phyloP scores from a whole-genome alignment of 2,113 vertebrate genomes.

The Alethe diademata region DNA sequence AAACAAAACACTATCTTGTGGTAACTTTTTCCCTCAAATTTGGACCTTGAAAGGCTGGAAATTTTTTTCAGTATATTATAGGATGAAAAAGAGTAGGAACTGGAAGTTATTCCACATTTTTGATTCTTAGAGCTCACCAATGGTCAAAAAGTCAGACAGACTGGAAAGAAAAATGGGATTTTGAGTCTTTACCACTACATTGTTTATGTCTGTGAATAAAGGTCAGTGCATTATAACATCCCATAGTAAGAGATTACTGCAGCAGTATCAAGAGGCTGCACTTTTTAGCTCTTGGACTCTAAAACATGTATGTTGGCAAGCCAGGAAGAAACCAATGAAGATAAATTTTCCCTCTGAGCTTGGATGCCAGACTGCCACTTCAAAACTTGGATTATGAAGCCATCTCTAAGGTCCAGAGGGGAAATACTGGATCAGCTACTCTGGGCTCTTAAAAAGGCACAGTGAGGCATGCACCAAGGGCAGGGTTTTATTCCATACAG shows the following conservation, averaged over 20 bases:
- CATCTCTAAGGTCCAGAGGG: not conserved
- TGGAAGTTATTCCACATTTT: not conserved
- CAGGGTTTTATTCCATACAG: not conserved
- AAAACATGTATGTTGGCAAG: fast-evolving
- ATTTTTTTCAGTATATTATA: not conserved
- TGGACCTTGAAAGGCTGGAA: not conserved
- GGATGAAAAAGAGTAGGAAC: not conserved
- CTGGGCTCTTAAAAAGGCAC: not conserved
- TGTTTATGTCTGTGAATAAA: not conserved
- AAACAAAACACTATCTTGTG: not conserved
- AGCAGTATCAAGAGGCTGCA: not conserved
- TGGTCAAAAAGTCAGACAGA: not conserved
- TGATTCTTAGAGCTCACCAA: not conserved
- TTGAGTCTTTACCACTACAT: not conserved
- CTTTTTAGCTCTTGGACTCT: not conserved
- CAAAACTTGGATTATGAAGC: not conserved
- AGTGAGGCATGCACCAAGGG: not conserved
- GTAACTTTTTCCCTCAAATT: not conserved
- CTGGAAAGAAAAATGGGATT: not conserved
- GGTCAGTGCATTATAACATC: too few species aligned
- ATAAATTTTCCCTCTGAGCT: not conserved
- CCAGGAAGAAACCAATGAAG: not conserved
- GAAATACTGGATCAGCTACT: not conserved
- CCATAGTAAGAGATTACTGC: not conserved
- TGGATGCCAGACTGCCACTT: not conserved